phyloP scores from a whole-genome alignment of 2,888 invertebrate species.

The Netelia inedita region DNA sequence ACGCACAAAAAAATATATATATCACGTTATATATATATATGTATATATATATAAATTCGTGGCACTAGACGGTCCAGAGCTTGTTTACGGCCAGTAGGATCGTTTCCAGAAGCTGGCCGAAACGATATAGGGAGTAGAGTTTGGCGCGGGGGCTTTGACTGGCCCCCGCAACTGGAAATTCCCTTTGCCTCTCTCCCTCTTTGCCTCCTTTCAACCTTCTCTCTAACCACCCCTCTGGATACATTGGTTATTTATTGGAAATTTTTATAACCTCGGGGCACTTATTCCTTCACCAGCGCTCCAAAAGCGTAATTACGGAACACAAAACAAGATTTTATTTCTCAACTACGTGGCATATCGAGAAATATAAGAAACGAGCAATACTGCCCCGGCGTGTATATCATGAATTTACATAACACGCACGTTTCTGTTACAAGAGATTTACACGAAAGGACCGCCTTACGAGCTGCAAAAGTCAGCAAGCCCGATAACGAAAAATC shows the following conservation, averaged over 20 bases:
- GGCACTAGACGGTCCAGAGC: constrained; percentile 78
- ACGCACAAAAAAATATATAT: constrained; percentile 80
- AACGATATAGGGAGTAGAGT: constrained; percentile 73
- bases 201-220: constrained; percentile 52
- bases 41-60: constrained; percentile 76
- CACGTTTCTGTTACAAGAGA: constrained; percentile 28
- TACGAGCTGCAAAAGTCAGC: constrained; percentile 43
- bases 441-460: constrained; percentile 31
- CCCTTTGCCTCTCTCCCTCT: constrained; percentile 46
- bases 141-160: constrained; percentile 58
- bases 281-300: constrained; percentile 60
- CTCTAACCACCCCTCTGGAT: constrained; percentile 58
- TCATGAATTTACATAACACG: constrained; percentile 17
- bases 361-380: constrained; percentile 14
- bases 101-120: constrained; percentile 80
- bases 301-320: constrained; percentile 66
- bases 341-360: neutral
- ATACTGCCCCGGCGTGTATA: neutral
- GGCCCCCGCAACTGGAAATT: constrained; percentile 70
- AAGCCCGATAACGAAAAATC: constrained; percentile 30
- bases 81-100: constrained; percentile 82
- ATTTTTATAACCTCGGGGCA: constrained; percentile 69
- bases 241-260: constrained; percentile 70
- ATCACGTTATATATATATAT: constrained; percentile 71
- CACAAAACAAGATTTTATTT: constrained; percentile 57